These are phyloP conservation scores for Nerophis ophidion DNA, from an alignment of 2,113 vertebrate genomes.

Conservation along the genomic window DNA sequence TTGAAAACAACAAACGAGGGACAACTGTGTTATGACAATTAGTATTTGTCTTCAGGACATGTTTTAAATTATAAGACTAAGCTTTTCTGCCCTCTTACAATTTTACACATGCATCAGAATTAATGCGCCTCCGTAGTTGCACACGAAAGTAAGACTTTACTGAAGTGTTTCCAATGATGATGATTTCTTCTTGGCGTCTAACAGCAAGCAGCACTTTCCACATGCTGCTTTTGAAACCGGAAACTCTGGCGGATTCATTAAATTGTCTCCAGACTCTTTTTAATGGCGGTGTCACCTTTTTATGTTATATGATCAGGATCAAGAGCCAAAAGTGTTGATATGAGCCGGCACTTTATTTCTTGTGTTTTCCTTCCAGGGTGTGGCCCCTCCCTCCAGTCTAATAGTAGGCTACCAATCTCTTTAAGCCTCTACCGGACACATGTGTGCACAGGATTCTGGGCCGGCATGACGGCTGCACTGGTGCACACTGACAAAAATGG, in stretches of 20 bases:
- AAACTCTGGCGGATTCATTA: not conserved
- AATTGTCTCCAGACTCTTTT: not conserved
- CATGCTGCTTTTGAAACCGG: constrained; percentile 6
- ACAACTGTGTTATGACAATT: not conserved
- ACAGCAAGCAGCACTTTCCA: constrained; percentile 8
- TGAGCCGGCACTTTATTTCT: constrained; percentile 26
- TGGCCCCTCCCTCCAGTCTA: constrained; percentile 84
- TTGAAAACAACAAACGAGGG: no score
- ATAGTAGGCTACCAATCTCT: constrained; percentile 91
- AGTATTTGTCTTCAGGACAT: not conserved
- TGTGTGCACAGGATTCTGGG: constrained; percentile 44
- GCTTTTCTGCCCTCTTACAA: not conserved
- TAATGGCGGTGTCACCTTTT: constrained; percentile 3
- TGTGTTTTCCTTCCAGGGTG: constrained; percentile 74
- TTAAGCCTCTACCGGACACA: constrained; percentile 71
- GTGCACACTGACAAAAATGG: constrained; percentile 17
- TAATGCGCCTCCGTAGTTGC: constrained; percentile 1
- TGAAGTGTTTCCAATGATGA: constrained; percentile 2
- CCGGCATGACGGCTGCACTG: constrained; percentile 26
- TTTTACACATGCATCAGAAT: constrained; percentile 7
- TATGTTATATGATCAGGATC: constrained; percentile 5
- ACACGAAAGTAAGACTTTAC: constrained; percentile 10
- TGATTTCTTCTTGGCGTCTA: constrained; percentile 27
- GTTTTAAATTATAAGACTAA: not conserved
- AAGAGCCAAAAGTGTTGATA: not conserved